phyloP scores from a whole-genome alignment of 2,888 invertebrate genomes.

The Tachina grossa region DNA sequence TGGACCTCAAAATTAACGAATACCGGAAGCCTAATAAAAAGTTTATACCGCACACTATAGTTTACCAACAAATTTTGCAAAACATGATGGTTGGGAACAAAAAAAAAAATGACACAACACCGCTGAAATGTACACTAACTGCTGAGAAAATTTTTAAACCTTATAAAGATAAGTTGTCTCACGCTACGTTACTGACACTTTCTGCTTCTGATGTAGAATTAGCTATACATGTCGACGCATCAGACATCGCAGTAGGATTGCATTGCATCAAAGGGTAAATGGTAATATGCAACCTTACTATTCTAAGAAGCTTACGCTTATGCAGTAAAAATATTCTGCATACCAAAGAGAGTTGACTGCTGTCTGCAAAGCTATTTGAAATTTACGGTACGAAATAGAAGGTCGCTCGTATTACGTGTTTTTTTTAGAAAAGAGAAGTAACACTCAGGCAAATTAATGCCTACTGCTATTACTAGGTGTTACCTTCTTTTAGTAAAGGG shows the following conservation, averaged over 20 bases:
- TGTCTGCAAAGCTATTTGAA: conserved; percentile 3
- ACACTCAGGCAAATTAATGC: too few relatives aligned
- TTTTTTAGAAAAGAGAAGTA: too few relatives aligned
- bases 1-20: background rate
- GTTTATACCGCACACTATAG: too few relatives aligned
- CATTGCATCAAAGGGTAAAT: background rate
- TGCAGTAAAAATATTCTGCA: background rate
- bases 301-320: conserved; percentile 69
- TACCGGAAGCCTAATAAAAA: background rate
- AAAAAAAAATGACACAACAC: too few relatives aligned
- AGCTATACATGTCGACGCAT: background rate
- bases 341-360: background rate
- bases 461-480: too few relatives aligned
- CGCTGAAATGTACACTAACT: background rate
- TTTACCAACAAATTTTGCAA: too few relatives aligned
- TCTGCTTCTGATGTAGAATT: background rate
- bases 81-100: too few relatives aligned
- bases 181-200: background rate
- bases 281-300: conserved; percentile 8
- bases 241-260: background rate
- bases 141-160: background rate
- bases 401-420: too few relatives aligned
- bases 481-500: too few relatives aligned
- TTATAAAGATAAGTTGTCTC: background rate
- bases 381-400: too few relatives aligned